Base-by-base conservation (phyloP, 2,113 vertebrate genomes). In the Phrynosoma blainvillii region DNA sequence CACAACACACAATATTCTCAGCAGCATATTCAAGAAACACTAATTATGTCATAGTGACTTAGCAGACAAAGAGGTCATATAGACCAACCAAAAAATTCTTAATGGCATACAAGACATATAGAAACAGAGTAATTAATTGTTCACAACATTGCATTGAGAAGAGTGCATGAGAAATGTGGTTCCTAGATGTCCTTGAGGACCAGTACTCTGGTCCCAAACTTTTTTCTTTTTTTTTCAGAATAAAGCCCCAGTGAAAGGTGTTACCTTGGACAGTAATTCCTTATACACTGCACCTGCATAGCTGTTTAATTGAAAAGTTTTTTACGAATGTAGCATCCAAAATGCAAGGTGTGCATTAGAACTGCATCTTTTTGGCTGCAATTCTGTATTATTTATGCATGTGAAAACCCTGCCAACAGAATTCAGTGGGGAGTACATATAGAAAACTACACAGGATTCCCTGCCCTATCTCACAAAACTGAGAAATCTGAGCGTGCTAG, bases 401-500 rank as follows among this genome's bases (percentile, higher is more conserved):
- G 32, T 30, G 23, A 62, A 36, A 36, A 75, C 21, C 23, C 27
- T 79, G 27, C 59, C 66, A 84, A 5, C 2, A 42, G 36, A 65
- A 20, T 70, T 68, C 66, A 71, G 16, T 70, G n/a, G 66, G 20
- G 52, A 65, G 23, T 25, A 18, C 18, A 65, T 62, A 54, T 2
- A 47, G 11, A 66, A 73, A 66, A 65, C 30, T 25, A n/a, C 25
- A 75, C n/a, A 59, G 2, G 5, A 59, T 56, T 8, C 30, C 14
- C 36, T 16, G 11, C 52, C 32, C 73, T 91, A 92, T 90, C 84
- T 92, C 91, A 73, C 91, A 94, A 85, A 32, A 20, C 91, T 30
- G 89, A 2, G 3, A 93, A 94, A 81, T 65, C n/a, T 66, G 32
- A 79, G 88, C 89, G 92, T 79, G 82, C 83, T 74, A 93, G 90